Evolutionary conservation across 2,888 invertebrate genomes (phyloP).

Genomic region (Mallateleia sp.): DNA sequence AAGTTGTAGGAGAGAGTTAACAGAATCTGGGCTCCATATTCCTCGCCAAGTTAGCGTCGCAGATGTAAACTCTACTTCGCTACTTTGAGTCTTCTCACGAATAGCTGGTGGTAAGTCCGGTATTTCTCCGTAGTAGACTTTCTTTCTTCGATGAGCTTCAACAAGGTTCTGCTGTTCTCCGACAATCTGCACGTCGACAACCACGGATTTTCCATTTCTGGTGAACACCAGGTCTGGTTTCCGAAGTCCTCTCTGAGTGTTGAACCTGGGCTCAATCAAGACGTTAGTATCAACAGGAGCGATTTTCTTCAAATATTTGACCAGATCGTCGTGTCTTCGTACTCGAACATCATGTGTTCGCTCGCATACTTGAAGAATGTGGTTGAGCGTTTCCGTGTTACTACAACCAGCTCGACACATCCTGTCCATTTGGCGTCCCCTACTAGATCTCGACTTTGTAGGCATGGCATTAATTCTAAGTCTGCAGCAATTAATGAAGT

Average conservation of each 20-base stretch:
- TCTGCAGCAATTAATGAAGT: slow-evolving; percentile 84
- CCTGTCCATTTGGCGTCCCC: slow-evolving; percentile 75
- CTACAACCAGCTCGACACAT: slow-evolving; percentile 83
- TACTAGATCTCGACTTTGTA: slow-evolving; percentile 80
- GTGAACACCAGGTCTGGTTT: slow-evolving; percentile 59
- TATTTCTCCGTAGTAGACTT: too few relatives aligned
- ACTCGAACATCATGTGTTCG: slow-evolving; percentile 85
- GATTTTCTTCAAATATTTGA: slow-evolving; percentile 54
- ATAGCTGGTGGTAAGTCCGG: too few relatives aligned
- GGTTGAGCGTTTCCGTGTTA: slow-evolving; percentile 83
- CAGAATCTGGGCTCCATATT: slow-evolving; percentile 63
- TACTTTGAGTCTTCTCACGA: too few relatives aligned
- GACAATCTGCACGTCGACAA: slow-evolving; percentile 66
- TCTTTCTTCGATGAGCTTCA: too few relatives aligned
- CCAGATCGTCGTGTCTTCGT: slow-evolving; percentile 83
- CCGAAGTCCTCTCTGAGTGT: slow-evolving; percentile 47
- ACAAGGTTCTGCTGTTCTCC: too few relatives aligned
- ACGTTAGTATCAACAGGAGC: too few relatives aligned
- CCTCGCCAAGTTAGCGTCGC: too few relatives aligned
- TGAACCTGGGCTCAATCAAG: background rate
- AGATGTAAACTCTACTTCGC: background rate
- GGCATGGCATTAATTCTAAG: slow-evolving; percentile 85
- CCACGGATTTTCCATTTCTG: background rate
- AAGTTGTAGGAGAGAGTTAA: background rate
- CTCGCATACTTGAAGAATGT: slow-evolving; percentile 83